Conservation (phyloP, 2,888 invertebrate genomes). For the Toxonevra muliebris region DNA sequence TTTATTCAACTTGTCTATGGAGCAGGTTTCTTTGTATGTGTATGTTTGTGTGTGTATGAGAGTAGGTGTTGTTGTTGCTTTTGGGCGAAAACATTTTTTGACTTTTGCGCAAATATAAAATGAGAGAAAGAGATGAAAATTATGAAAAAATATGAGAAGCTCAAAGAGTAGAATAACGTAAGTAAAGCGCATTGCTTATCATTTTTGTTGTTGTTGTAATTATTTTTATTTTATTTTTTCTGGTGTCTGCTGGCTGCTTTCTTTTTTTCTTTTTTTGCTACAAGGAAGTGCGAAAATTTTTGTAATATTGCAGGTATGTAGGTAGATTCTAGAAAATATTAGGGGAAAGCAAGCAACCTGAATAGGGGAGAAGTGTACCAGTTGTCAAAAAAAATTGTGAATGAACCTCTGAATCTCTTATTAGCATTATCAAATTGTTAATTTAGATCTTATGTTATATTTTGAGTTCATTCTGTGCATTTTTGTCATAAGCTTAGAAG, state of each 20-base stretch:
- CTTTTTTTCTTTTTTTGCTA: background rate
- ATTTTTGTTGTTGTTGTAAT: background rate
- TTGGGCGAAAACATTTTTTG: conserved; percentile 15
- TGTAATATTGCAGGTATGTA: no score
- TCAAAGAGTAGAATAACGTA: background rate
- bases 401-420: no score
- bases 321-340: no score
- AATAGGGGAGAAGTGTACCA: no score
- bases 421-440: no score
- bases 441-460: no score
- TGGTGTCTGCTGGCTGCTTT: background rate
- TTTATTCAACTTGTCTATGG: no score
- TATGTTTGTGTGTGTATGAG: background rate
- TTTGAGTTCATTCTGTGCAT: no score
- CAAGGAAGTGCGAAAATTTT: background rate
- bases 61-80: background rate
- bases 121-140: conserved; percentile 10
- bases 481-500: no score
- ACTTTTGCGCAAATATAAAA: conserved; percentile 29
- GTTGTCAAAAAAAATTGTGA: no score
- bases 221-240: background rate
- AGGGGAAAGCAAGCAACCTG: no score
- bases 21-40: no score
- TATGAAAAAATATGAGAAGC: conserved; percentile 6
- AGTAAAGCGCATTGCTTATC: background rate